Evolutionary conservation across 2,888 invertebrate species (phyloP), one percentile per base, ranked within the genome.

Genomic region (Ochropacha duplaris): DNA sequence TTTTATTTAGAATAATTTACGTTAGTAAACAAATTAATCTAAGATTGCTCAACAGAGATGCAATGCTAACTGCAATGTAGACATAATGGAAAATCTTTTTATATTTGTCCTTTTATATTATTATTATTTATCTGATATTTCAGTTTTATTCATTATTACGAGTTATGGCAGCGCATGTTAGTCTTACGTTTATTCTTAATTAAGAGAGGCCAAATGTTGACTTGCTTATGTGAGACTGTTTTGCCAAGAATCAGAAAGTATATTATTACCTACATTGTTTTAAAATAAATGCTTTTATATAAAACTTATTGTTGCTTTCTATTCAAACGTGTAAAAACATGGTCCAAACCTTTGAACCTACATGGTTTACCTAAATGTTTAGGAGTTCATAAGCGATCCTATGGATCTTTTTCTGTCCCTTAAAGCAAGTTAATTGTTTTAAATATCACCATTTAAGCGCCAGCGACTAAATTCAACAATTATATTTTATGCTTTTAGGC

Each of bases 181-280:
- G 86, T 86, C 86, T 86, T 92, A 88, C 85, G 87, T 90, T 91
- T 84, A 90, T 88, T 90, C 83, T 86, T 90, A 44, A 44, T 44
- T 44, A 92, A 89, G 90, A 91, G 89, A 92, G 92, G 92, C 92
- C 92, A 92, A 92, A 92, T 92, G 92, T 92, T 91, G 92, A 92
- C 92, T 92, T 92, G 92, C 92, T 92, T 91, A 91, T 87, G 92
- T 92, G 92, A 92, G 92, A 92, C 92, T 92, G 92, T 92, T 92
- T 92, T 92, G 92, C 92, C 92, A 92, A 92, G 92, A 92, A 92
- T 92, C 91, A 91, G 91, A 92, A 92, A 92, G 90, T 92, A 92
- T 92, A 92, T 92, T 86, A 87, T 86, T 92, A 92, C 92, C 91
- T 92, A 92, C 92, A 91, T 92, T 92, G 92, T 92, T 92, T 92